phyloP scores from a whole-genome alignment of 2,113 vertebrate genomes.

The Myodes glareolus region DNA sequence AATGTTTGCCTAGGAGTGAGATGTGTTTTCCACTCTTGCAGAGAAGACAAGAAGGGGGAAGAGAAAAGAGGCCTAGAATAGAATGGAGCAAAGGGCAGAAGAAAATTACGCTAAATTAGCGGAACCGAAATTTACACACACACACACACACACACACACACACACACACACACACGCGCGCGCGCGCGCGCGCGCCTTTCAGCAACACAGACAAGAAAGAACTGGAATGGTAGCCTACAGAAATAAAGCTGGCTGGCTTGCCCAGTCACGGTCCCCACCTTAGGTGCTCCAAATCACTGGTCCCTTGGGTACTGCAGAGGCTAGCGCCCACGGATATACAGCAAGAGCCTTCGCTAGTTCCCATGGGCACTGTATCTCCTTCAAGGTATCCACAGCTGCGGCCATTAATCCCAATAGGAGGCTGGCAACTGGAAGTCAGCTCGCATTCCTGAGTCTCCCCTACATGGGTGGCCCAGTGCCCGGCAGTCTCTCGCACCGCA shows the following conservation, averaged over 20 bases:
- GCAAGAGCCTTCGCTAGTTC: not conserved
- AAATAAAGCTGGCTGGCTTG: not conserved
- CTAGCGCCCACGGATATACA: fast-evolving
- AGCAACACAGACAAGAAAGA: not conserved
- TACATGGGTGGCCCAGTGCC: not conserved
- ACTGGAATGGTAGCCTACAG: not conserved
- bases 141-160: not conserved
- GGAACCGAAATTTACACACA: not conserved
- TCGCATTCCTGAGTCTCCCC: not conserved
- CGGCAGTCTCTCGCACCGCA: fast-evolving
- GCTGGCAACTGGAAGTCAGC: not conserved
- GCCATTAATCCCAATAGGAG: not conserved
- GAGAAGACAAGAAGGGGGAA: not conserved
- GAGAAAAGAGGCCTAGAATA: not conserved
- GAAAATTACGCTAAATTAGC: not conserved
- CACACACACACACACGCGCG: not conserved
- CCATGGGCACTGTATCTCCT: fast-evolving
- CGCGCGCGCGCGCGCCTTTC: not conserved
- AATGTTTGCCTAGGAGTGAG: conserved; percentile 72
- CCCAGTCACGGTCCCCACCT: not conserved
- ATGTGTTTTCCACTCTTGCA: conserved; percentile 24
- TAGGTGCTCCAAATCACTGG: not conserved
- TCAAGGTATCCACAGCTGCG: no score
- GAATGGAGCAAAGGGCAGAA: not conserved
- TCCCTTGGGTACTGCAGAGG: not conserved